A percentile compares a stretch with the other conserved stretches of the same genome.
These are phyloP conservation scores for Danio jaintianensis DNA, from an alignment of 2,797 vertebrate species.

Conservation along the genomic window DNA sequence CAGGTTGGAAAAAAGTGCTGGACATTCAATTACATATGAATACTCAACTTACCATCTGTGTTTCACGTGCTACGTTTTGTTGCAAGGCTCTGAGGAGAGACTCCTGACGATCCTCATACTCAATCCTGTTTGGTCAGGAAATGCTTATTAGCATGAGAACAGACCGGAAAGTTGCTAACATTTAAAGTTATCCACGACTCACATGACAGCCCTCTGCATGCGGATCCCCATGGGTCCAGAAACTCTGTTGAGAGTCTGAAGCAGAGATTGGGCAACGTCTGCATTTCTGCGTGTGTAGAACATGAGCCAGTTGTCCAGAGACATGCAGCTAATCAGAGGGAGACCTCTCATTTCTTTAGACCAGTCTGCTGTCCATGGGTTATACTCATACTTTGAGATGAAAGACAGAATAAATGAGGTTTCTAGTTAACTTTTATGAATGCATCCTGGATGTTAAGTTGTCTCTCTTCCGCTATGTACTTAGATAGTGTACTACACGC, in stretches of 20 bases:
- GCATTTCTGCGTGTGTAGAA: conserved; percentile 81
- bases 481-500: too few relatives aligned
- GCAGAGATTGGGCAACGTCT: conserved; percentile 79
- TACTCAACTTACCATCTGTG: conserved; percentile 83
- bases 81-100: conserved; percentile 86
- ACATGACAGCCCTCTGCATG: conserved; percentile 83
- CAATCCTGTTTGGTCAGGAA: conserved; percentile 74
- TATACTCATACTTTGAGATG: conserved; percentile 84
- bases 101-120: conserved; percentile 90
- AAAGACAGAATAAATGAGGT: conserved; percentile 8
- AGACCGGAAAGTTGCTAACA: neutral
- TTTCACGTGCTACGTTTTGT: conserved; percentile 80
- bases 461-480: neutral
- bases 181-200: conserved; percentile 63
- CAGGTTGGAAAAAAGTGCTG: neutral
- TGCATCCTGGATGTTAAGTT: neutral
- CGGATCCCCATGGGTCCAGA: conserved; percentile 83
- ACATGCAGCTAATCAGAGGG: conserved; percentile 78
- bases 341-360: conserved; percentile 86
- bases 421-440: neutral
- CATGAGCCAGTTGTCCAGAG: conserved; percentile 87
- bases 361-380: conserved; percentile 87
- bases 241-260: conserved; percentile 86
- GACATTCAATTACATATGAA: neutral
- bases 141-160: neutral